Evolutionary conservation across 2,888 invertebrate species (phyloP), one percentile per base, ranked within the genome.

Genomic region (Lydus trimaculatus): DNA sequence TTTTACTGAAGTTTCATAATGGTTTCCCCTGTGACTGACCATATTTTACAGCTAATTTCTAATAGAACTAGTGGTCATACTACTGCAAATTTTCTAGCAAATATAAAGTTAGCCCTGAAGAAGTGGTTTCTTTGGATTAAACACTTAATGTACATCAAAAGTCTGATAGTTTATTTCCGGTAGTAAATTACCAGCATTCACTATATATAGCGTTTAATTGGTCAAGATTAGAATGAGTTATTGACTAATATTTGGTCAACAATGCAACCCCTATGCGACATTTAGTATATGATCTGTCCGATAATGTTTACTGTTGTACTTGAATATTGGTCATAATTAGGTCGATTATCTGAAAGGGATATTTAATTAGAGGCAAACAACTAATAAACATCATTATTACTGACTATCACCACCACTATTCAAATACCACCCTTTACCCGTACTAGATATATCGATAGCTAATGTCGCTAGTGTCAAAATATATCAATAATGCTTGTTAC

Each of bases 281-380:
- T 65, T 69, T 65, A 48, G 23, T 63, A 48, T 63, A 39, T 64
- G 59, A 67, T 70, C 64, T 62, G 48, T n/a, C 59, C 58, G 66
- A 66, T 69, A 65, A 65, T 65, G 65, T 69, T 60, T 63, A 63
- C 31, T 63, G 61, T 65, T 65, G 65, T 69, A 58, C 61, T 65
- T 69, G 31, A 66, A 69, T 69, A 61, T 66, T 33, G 20, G 66
- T 43, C 39, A 61, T 66, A 66, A 70, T 70, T 66, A 66, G 70
- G 58, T 70, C 66, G 66, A 69, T 66, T 69, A 66, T 69, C 69
- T 61, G 36, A 66, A 64, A 63, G 61, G 66, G 69, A 66, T 70
- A 70, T 70, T 70, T 70, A 70, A 70, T 70, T 66, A 70, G 66
- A 36, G 43, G n/a, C 48, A 64, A 43, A 25, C 52, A 39, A 65